Percentiles rank a stretch among this genome's conserved stretches.
phyloP scores from a whole-genome alignment of 2,888 invertebrate genomes.

The Galeruca laticollis region DNA sequence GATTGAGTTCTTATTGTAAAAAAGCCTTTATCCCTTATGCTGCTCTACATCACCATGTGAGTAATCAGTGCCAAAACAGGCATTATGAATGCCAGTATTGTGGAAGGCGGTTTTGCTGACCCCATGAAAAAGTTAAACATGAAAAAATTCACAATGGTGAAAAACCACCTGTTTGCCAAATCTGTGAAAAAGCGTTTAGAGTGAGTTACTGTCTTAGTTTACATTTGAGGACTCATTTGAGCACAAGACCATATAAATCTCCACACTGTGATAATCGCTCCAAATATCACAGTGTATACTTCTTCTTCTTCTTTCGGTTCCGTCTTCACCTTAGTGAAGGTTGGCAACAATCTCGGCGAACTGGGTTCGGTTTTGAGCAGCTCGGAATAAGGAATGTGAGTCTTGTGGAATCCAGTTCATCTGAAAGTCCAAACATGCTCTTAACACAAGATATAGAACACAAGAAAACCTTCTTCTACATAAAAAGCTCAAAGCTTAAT shows the following conservation, averaged over 20 bases:
- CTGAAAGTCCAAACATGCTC: no score
- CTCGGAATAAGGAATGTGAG: no score
- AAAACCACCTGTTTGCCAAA: constrained; percentile 83
- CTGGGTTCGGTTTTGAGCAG: no score
- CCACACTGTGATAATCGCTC: constrained; percentile 79
- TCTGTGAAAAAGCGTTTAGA: constrained; percentile 84
- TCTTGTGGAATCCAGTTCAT: no score
- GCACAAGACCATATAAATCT: constrained; percentile 81
- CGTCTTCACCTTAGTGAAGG: no score
- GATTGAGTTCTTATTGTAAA: constrained; percentile 63
- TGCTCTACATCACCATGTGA: constrained; percentile 40
- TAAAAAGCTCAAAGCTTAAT: no score
- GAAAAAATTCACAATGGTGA: constrained; percentile 86
- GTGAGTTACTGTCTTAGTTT: constrained; percentile 84
- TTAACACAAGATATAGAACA: no score
- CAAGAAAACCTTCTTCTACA: no score
- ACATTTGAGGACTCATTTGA: constrained; percentile 85
- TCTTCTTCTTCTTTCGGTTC: no score
- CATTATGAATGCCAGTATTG: constrained; percentile 81
- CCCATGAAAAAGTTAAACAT: constrained; percentile 86
- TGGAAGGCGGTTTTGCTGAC: constrained; percentile 77
- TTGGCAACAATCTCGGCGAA: no score
- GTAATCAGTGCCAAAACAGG: constrained; percentile 58
- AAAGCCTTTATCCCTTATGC: constrained; percentile 61
- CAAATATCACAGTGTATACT: constrained; percentile 83